A percentile compares a stretch with the other conserved stretches of the same genome.
phyloP scores from a whole-genome alignment of 2,113 vertebrate genomes.

The Proteles cristata region DNA sequence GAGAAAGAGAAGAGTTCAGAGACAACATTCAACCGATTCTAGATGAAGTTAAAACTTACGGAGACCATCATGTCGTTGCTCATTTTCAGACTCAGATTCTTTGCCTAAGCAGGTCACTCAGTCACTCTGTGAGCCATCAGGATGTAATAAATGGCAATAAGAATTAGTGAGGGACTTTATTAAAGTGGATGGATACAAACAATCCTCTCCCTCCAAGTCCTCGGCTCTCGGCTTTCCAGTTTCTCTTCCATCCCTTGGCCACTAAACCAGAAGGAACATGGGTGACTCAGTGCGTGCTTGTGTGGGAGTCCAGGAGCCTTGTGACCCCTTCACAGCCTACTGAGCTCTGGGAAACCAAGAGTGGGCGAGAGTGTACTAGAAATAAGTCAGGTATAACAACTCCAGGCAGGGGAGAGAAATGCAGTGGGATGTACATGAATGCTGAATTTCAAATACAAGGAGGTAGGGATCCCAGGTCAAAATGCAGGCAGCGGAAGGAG shows the following conservation, averaged over 20 bases:
- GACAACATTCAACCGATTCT: not conserved
- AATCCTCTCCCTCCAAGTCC: not conserved
- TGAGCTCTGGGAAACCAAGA: not conserved
- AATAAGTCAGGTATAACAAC: not conserved
- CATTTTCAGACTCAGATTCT: not conserved
- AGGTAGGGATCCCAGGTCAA: not conserved
- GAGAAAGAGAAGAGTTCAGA: not conserved
- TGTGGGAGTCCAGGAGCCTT: not conserved
- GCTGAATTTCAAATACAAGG: not conserved
- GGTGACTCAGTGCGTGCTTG: not conserved
- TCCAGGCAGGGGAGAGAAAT: not conserved
- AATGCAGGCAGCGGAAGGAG: not conserved
- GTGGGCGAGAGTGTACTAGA: not conserved
- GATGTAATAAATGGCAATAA: not conserved
- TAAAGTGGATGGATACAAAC: not conserved
- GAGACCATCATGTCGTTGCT: not conserved
- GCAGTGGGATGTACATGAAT: not conserved
- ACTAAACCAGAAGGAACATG: not conserved
- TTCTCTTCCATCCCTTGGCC: not conserved
- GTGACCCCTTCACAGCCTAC: not conserved
- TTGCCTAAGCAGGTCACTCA: too few relatives aligned
- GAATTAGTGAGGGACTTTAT: not conserved
- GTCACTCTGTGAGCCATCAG: not conserved
- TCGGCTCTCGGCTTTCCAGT: not conserved
- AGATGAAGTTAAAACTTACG: not conserved